Conservation (phyloP, 2,797 vertebrate genomes). For the Falco cherrug region DNA sequence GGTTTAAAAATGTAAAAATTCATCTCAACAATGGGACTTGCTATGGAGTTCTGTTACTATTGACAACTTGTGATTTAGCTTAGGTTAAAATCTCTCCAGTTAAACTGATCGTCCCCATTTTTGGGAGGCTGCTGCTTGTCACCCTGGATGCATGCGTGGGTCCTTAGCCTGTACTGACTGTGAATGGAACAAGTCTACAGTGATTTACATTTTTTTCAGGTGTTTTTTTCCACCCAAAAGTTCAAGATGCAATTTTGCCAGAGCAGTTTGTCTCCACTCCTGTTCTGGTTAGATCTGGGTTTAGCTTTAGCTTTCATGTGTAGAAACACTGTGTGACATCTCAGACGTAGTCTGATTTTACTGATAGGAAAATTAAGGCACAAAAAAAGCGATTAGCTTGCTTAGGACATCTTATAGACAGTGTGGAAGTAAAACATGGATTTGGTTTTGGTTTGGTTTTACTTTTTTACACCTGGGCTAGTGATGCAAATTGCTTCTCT, state of each 20-base stretch:
- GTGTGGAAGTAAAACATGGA: background rate
- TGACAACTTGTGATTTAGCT: background rate
- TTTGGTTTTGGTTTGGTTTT: background rate
- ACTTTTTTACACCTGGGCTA: background rate
- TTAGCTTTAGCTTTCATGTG: background rate
- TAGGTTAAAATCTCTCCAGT: background rate
- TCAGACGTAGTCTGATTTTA: background rate
- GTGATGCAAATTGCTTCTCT: background rate
- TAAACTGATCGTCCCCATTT: background rate
- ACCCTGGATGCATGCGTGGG: fast-evolving
- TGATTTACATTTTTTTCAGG: background rate
- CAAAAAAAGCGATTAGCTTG: background rate
- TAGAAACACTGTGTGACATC: background rate
- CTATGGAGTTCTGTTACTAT: background rate
- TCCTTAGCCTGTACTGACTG: background rate
- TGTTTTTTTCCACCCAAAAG: background rate
- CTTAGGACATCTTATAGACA: background rate
- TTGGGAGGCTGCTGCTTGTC: background rate
- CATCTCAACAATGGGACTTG: background rate
- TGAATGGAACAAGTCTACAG: background rate
- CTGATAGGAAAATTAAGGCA: background rate
- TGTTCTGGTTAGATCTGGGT: background rate
- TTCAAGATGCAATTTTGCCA: background rate
- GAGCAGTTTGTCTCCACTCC: background rate
- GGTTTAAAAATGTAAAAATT: conserved; percentile 25